These are phyloP conservation scores for Scolanthus callimorphus DNA, from an alignment of 92 coral and sea anemone species.

Conservation along the genomic window DNA sequence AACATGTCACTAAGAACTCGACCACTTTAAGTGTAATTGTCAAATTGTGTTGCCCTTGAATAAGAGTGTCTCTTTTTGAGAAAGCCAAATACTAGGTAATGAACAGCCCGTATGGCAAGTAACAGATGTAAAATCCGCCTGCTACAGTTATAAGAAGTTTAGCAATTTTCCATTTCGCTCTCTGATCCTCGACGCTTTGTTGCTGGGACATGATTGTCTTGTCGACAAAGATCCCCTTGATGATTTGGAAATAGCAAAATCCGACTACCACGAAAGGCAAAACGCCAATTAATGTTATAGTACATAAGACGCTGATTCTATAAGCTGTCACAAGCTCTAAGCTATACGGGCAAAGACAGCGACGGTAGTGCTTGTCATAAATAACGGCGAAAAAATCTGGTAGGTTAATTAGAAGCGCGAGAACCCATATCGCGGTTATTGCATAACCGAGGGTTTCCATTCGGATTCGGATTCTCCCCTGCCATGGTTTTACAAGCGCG, in stretches of 20 bases:
- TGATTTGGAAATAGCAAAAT: slow-evolving; percentile 60
- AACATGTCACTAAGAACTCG: slow-evolving; percentile 54
- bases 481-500: slow-evolving; percentile 67
- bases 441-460: slow-evolving; percentile 40
- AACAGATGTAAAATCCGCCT: slow-evolving; percentile 43
- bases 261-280: slow-evolving; percentile 45
- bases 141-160: slow-evolving; percentile 54
- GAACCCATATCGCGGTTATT: slow-evolving; percentile 38
- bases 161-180: slow-evolving; percentile 50
- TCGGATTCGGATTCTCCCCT: slow-evolving; percentile 21
- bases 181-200: slow-evolving; percentile 19
- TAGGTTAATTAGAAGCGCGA: slow-evolving; percentile 23
- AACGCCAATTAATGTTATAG: slow-evolving; percentile 48
- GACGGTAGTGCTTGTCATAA: slow-evolving; percentile 29
- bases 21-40: slow-evolving; percentile 32
- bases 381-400: slow-evolving; percentile 42
- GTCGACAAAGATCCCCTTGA: slow-evolving; percentile 55
- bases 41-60: slow-evolving; percentile 20
- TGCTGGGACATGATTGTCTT: slow-evolving; percentile 43
- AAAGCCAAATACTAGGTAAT: slow-evolving; percentile 43
- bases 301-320: slow-evolving; percentile 48
- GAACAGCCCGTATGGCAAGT: slow-evolving; percentile 55
- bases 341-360: slow-evolving; percentile 65
- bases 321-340: slow-evolving; percentile 27
- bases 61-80: slow-evolving; percentile 17